phyloP scores from a whole-genome alignment of 2,113 vertebrate genomes.

The Catharus bicknelli region DNA sequence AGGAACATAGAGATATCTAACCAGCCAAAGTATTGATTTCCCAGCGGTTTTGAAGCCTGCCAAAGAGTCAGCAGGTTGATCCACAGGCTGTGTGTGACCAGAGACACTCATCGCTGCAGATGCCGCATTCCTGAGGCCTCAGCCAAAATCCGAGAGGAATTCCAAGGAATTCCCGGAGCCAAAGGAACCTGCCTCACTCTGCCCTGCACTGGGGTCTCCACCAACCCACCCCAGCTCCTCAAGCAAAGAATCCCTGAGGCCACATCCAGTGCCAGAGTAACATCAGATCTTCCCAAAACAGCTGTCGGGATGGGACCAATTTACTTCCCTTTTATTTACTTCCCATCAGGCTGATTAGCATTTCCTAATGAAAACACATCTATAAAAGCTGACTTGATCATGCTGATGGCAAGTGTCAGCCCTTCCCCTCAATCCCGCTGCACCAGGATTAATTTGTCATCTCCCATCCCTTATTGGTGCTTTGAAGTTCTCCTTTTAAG shows the following conservation, averaged over 20 bases:
- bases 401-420: background rate
- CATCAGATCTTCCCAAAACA: rapidly evolving
- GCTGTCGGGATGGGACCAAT: background rate
- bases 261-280: rapidly evolving
- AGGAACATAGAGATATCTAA: rapidly evolving
- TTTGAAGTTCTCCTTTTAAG: background rate
- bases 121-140: background rate
- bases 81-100: background rate
- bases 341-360: background rate
- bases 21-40: rapidly evolving
- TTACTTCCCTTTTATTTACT: background rate
- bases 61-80: background rate
- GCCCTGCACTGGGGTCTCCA: too few species aligned
- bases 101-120: rapidly evolving
- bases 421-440: rapidly evolving
- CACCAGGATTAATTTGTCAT: background rate
- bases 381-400: background rate
- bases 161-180: background rate
- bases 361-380: background rate
- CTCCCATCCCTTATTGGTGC: background rate
- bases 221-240: rapidly evolving
- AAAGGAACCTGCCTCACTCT: background rate
- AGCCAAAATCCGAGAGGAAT: background rate
- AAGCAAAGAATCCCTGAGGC: rapidly evolving
- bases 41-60: background rate